Conservation (phyloP, 2,113 vertebrate species). For the Heteronetta atricapilla region DNA sequence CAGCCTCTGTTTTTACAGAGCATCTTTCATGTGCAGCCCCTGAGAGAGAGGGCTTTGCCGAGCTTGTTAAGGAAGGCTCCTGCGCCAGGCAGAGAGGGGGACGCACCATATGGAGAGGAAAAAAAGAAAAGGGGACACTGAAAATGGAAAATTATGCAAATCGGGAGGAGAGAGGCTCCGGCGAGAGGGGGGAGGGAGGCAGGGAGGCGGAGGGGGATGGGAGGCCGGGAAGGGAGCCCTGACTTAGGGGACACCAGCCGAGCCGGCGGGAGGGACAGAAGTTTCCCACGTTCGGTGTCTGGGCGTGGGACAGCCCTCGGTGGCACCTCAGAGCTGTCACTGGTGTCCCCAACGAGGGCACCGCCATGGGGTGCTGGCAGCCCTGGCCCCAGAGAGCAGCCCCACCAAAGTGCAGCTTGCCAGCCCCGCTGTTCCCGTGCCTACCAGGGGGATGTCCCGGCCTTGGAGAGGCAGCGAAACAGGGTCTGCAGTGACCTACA, state of each 20-base stretch:
- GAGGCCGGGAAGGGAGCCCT: constrained; percentile 52
- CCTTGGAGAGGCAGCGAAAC: neutral
- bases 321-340: neutral
- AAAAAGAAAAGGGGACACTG: constrained; percentile 72
- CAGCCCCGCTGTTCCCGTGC: neutral
- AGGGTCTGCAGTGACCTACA: neutral
- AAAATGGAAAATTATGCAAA: constrained; percentile 75
- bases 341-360: neutral
- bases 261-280: neutral
- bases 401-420: neutral
- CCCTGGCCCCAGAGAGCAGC: neutral
- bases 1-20: constrained; percentile 63
- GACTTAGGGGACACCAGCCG: neutral
- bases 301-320: neutral
- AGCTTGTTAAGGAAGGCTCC: constrained; percentile 69
- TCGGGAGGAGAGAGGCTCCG: constrained; percentile 50
- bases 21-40: constrained; percentile 67
- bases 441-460: rapidly evolving
- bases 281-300: neutral
- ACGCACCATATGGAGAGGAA: constrained; percentile 69
- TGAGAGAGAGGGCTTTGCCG: constrained; percentile 58
- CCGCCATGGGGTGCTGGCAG: neutral
- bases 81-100: constrained; percentile 65
- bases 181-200: constrained; percentile 44
- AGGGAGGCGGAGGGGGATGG: constrained; percentile 44